Percentiles rank a stretch among this genome's conserved stretches.
Conservation (phyloP, 2,888 invertebrate species). For the Anorthoa munda region DNA sequence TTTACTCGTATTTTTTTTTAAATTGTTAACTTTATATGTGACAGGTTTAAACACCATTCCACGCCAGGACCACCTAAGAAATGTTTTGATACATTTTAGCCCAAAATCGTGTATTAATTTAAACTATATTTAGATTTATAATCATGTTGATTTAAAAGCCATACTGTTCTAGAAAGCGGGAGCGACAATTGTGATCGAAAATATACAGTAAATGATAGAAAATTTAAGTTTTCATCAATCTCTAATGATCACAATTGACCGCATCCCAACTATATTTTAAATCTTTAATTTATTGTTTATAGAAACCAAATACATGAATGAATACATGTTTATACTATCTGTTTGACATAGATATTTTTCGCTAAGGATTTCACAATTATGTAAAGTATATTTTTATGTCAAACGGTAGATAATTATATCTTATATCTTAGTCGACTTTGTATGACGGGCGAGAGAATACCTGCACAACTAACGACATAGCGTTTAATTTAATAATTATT, state of each 20-base stretch:
- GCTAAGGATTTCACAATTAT: slow-evolving; percentile 46
- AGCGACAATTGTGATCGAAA: slow-evolving; percentile 42
- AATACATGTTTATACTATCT: slow-evolving; percentile 64
- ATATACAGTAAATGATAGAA: slow-evolving; percentile 34
- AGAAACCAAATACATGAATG: slow-evolving; percentile 75
- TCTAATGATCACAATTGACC: slow-evolving; percentile 31
- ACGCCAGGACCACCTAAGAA: slow-evolving; percentile 71
- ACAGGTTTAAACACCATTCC: slow-evolving; percentile 76
- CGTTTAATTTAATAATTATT: slow-evolving; percentile 57
- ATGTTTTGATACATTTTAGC: slow-evolving; percentile 62
- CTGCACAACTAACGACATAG: slow-evolving; percentile 58
- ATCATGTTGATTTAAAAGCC: slow-evolving; percentile 74
- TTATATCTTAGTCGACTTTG: slow-evolving; percentile 54
- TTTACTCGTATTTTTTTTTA: slow-evolving; percentile 49
- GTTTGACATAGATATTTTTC: slow-evolving; percentile 65
- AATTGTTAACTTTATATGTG: slow-evolving; percentile 45
- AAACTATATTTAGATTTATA: slow-evolving; percentile 69
- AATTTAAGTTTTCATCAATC: slow-evolving; percentile 11
- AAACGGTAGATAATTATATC: slow-evolving; percentile 56
- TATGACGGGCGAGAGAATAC: slow-evolving; percentile 48
- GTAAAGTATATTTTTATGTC: slow-evolving; percentile 55
- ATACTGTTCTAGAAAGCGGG: slow-evolving; percentile 66
- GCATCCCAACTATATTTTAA: slow-evolving; percentile 26
- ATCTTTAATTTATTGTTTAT: slow-evolving; percentile 73
- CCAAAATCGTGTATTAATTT: slow-evolving; percentile 68